Evolutionary conservation across 2,888 invertebrate genomes (phyloP).

Genomic region (Chelonus formosanus): DNA sequence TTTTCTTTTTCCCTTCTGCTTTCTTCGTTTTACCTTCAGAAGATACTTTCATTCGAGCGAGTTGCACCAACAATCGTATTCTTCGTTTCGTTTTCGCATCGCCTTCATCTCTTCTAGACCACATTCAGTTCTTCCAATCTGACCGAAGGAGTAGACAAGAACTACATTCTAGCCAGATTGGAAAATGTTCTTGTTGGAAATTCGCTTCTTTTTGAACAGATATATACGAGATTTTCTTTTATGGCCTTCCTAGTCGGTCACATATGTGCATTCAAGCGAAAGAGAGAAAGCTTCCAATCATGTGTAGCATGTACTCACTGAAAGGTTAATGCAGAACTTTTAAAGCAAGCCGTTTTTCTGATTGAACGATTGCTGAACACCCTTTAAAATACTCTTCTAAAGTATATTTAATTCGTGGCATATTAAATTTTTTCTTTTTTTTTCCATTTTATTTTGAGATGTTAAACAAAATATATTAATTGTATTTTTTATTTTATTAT

Average conservation of each 20-base stretch:
- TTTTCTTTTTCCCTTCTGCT: slow-evolving; percentile 25
- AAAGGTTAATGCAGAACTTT: slow-evolving; percentile 38
- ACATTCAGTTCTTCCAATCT: slow-evolving; percentile 58
- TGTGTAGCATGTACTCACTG: slow-evolving; percentile 48
- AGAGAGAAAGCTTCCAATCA: neutral
- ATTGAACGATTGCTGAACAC: slow-evolving; percentile 15
- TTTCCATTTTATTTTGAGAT: too few relatives aligned
- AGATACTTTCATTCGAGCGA: slow-evolving; percentile 61
- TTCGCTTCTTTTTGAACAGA: slow-evolving; percentile 30
- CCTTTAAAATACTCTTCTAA: slow-evolving; percentile 10
- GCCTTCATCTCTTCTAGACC: slow-evolving; percentile 46
- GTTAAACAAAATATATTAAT: too few relatives aligned
- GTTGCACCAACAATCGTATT: slow-evolving; percentile 61
- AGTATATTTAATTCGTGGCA: slow-evolving; percentile 13
- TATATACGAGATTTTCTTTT: too few relatives aligned
- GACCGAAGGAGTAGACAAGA: slow-evolving; percentile 42
- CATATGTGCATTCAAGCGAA: too few relatives aligned
- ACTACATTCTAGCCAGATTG: slow-evolving; percentile 42
- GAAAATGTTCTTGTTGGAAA: slow-evolving; percentile 43
- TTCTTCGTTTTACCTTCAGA: slow-evolving; percentile 49
- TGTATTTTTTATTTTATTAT: too few relatives aligned
- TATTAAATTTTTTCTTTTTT: too few relatives aligned
- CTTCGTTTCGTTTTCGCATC: slow-evolving; percentile 49
- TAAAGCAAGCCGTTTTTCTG: slow-evolving; percentile 18
- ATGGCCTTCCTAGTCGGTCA: too few relatives aligned